phyloP scores from a whole-genome alignment of 1,140 invertebrate genomes.

The Ceratoteleas bidentatus region DNA sequence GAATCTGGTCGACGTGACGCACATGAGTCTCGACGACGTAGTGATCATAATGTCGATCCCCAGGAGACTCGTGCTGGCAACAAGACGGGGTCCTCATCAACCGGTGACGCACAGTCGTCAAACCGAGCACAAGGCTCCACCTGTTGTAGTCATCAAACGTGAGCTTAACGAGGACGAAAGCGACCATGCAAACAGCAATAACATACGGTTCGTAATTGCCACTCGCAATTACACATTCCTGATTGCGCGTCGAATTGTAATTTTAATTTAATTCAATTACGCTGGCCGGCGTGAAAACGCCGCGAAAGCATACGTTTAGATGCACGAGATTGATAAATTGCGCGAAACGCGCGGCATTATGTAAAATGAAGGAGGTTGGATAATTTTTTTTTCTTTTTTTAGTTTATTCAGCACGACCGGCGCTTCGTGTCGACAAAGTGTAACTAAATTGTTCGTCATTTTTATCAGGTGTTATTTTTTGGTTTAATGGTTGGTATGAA shows the following conservation, averaged over 20 bases:
- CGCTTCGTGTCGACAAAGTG: slow-evolving; percentile 5
- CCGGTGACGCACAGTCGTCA: slow-evolving; percentile 77
- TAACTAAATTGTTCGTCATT: slow-evolving; percentile 11
- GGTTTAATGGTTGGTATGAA: not conserved
- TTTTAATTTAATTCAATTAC: slow-evolving; percentile 43
- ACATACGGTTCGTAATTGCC: slow-evolving; percentile 79
- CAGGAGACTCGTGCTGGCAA: slow-evolving; percentile 94
- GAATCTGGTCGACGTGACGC: slow-evolving; percentile 97
- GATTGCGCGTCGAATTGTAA: slow-evolving; percentile 29
- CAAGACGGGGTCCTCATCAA: slow-evolving; percentile 87
- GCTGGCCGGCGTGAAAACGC: not conserved
- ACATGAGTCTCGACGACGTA: slow-evolving; percentile 99
- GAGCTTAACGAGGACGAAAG: slow-evolving; percentile 93
- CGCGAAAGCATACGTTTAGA: slow-evolving; percentile 8
- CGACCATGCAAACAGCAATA: slow-evolving; percentile 80
- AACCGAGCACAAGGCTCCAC: slow-evolving; percentile 92
- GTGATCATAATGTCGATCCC: slow-evolving; percentile 99
- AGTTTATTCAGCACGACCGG: slow-evolving; percentile 5
- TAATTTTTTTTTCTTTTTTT: not conserved
- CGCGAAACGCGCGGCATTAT: not conserved
- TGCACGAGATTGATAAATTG: slow-evolving; percentile 26
- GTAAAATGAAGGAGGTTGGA: slow-evolving; percentile 3
- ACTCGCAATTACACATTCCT: slow-evolving; percentile 23
- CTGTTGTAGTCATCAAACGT: slow-evolving; percentile 96
- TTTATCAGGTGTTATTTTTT: slow-evolving; percentile 22